Base-by-base conservation (phyloP, 2,797 vertebrate genomes). In the Sebastes kiyomatsui region DNA sequence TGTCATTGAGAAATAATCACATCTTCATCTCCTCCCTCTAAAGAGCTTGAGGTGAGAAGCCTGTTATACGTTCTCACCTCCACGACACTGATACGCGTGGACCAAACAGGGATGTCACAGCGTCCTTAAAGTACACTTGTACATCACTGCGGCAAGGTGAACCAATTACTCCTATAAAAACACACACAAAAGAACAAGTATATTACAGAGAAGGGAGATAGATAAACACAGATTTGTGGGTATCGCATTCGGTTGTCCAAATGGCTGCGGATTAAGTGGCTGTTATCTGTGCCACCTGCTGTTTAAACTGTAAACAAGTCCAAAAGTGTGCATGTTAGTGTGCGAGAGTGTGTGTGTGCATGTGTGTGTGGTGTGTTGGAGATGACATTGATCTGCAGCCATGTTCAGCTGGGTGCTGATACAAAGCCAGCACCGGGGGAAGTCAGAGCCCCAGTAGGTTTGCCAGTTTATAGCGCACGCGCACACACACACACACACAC, bases 231-330 rank as follows among this genome's bases (percentile, higher is more conserved):
- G 22, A 42, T 77, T 89, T 86, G 81, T 30, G 72, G 64, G 66
- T 75, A 77, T 83, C 55, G 59, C 65, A 69, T 75, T 85, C 77
- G 78, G 61, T 75, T 12, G 42, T 83, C 81, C 86, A 93, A 90
- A 89, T 87, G 87, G 80, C 82, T 83, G 78, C 13, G n/a, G 87
- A 93, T 93, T 90, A 88, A 90, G 87, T 90, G 85, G 68, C 81
- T 87, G 77, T 89, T 91, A 92, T 94, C 92, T 89, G 65, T 87
- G 74, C 91, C 88, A 88, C 92, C 92, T 90, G 92, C 93, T 94
- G 92, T 93, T 91, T 86, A 86, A 93, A 90, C 90, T 65, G 87
- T 82, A 91, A 92, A 90, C 86, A 83, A 85, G 86, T 84, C 88
- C 87, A 82, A 87, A 66, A 65, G 84, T 85, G 84, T 6, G 8